phyloP scores from a whole-genome alignment of 2,888 invertebrate species.

The Unio pictorum region DNA sequence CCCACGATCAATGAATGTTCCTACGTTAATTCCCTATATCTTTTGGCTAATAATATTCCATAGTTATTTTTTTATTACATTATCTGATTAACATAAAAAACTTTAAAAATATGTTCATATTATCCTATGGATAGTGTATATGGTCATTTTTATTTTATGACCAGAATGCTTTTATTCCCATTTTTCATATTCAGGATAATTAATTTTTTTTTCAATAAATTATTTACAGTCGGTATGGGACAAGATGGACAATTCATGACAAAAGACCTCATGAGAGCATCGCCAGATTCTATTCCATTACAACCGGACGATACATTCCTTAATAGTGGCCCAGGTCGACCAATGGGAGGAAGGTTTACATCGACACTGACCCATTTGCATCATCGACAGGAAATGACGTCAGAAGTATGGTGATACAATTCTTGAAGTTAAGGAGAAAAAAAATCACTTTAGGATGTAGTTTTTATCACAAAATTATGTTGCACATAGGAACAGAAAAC shows the following conservation, averaged over 20 bases:
- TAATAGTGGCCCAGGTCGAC: conserved; percentile 5
- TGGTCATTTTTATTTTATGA: too few relatives aligned
- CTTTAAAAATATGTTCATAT: too few relatives aligned
- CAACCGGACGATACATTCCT: conserved; percentile 6
- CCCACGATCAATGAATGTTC: too few relatives aligned
- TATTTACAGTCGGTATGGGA: conserved; percentile 28
- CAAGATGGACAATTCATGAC: conserved; percentile 45
- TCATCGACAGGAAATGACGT: conserved; percentile 48
- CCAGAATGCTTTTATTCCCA: too few relatives aligned
- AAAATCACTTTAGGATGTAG: neutral
- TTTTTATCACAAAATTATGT: neutral
- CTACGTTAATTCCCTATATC: too few relatives aligned
- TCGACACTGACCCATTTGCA: conserved; percentile 1
- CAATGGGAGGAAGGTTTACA: conserved; percentile 5
- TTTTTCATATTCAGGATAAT: too few relatives aligned
- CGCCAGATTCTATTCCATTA: conserved; percentile 42
- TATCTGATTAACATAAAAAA: too few relatives aligned
- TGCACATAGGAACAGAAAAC: too few relatives aligned
- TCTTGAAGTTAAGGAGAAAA: conserved; percentile 2
- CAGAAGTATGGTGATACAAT: conserved; percentile 46
- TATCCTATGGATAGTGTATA: too few relatives aligned
- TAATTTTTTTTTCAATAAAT: too few relatives aligned
- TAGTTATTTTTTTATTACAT: too few relatives aligned
- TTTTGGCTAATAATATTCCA: too few relatives aligned
- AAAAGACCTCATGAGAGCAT: conserved; percentile 44